Evolutionary conservation across 2,113 vertebrate species (phyloP).

Genomic region (Nothobranchius furzeri): DNA sequence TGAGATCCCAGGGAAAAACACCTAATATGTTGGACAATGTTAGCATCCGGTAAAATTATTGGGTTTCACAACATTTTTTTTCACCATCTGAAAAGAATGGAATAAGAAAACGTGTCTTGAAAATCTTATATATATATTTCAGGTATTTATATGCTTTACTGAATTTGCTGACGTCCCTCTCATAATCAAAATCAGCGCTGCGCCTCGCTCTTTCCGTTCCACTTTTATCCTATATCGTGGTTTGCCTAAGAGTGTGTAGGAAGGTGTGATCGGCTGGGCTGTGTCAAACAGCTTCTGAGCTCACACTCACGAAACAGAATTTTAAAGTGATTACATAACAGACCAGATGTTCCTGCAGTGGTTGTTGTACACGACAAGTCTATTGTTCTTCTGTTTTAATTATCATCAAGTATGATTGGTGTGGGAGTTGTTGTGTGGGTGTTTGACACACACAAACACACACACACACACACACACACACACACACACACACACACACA

Average conservation of each 20-base stretch:
- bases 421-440: conserved; percentile 8
- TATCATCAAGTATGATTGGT: conserved; percentile 21
- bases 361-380: not conserved
- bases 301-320: conserved; percentile 2
- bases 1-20: too few relatives aligned
- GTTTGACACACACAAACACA: not conserved
- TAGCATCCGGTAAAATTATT: too few relatives aligned
- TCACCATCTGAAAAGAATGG: too few relatives aligned
- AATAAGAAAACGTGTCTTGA: too few relatives aligned
- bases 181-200: not conserved
- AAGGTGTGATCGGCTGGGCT: conserved; percentile 37
- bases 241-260: conserved; percentile 23
- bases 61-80: too few relatives aligned
- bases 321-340: conserved; percentile 23
- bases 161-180: too few relatives aligned
- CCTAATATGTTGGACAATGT: too few relatives aligned
- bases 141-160: too few relatives aligned
- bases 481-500: conserved; percentile 9
- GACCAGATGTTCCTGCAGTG: conserved; percentile 45
- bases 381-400: conserved; percentile 36
- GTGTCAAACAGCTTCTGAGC: conserved; percentile 17
- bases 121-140: too few relatives aligned
- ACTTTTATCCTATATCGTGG: not conserved
- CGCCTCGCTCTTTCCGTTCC: not conserved
- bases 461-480: conserved; percentile 10